Base-by-base conservation (phyloP, 2,888 invertebrate species). In the Polyommatus iphigenia region DNA sequence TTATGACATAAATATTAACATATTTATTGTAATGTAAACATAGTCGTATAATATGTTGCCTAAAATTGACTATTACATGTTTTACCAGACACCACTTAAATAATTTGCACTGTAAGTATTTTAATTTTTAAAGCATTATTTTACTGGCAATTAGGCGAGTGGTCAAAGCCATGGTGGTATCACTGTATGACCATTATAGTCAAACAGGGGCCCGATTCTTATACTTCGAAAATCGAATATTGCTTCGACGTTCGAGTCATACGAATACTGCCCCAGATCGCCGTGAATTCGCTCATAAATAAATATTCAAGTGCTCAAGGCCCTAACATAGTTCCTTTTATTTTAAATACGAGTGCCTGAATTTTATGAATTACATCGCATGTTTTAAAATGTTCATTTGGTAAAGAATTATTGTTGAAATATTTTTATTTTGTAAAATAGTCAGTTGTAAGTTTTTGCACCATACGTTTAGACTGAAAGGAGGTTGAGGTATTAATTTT, bases 361-460 rank as follows among this genome's bases (percentile, higher is more conserved):
- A 15, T 67, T 13, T 67, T 29, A 6, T 32, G 15, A 29, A 3
- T 24, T 24, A 24, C 24, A 24, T 24, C 3, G 67, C 29, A 15
- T 32, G 15, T 62, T 62, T 24, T 62, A 62, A 24, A 24, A 62
- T 62, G 29, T 32, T 32, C 13, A 32, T 29, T 67, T 67, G 67
- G 67, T 67, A 24, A 67, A 20, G 29, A 67, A 15, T 18, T 32
- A 67, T 67, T 32, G 67, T 67, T 67, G 29, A 29, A 67, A 67
- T 67, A 67, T 15, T 67, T 59, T 72, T 77, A 71, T 46, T 71
- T 24, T 71, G 59, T 77, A 50, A 75, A 73, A 62, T 57, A 59
- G 62, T 77, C 59, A 77, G 71, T 76, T 75, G 67, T 71, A 75
- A 46, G 59, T 50, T 75, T 73, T 57, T 67, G 79, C 59, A 72